Evolutionary conservation across 2,797 vertebrate genomes (phyloP), one percentile per base, ranked within the genome.

Genomic region (Acrossocheilus fasciatus): DNA sequence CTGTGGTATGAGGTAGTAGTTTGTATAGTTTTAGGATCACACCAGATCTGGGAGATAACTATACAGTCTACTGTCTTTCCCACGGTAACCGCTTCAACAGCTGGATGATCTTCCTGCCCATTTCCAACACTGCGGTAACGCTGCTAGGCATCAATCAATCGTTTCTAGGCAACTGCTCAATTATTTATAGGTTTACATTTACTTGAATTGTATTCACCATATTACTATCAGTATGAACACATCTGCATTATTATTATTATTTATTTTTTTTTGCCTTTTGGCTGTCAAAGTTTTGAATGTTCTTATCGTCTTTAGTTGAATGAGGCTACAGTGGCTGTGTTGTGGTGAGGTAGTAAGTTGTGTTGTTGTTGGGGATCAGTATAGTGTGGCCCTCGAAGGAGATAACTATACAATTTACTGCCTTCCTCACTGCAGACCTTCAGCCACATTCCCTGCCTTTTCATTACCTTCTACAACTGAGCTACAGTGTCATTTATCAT

Each of bases 1-100:
- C 93, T 96, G 93, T 97, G 97, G 96, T 97, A 92, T 98, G 98
- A 99, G 98, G 98, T 99, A 99, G 98, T 99, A 98, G 98, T 98
- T 99, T 99, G 98, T 99, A 99, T 99, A 98, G 97, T 99, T 99
- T 98, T 97, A 97, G 97, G 97, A 97, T 99, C 97, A 98, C 96
- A 98, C 96, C 97, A 97, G 97, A 97, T 97, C 97, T 98, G 96
- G 98, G 98, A 98, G 98, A 98, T 98, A 98, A 99, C 98, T 99
- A 98, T 99, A 98, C 98, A 98, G 97, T 96, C 97, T 98, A 98
- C 98, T 99, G 98, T 99, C 98, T 99, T 98, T 98, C 98, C 93
- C 94, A 97, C 95, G 95, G 96, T 93, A 92, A 86, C 90, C 92
- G 94, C 89, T 92, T 82, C 84, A 88, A 54, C 95, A 76, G 76